These are phyloP conservation scores for Dendrolimus kikuchii DNA, from an alignment of 1,140 invertebrate genomes.

Conservation along the genomic window DNA sequence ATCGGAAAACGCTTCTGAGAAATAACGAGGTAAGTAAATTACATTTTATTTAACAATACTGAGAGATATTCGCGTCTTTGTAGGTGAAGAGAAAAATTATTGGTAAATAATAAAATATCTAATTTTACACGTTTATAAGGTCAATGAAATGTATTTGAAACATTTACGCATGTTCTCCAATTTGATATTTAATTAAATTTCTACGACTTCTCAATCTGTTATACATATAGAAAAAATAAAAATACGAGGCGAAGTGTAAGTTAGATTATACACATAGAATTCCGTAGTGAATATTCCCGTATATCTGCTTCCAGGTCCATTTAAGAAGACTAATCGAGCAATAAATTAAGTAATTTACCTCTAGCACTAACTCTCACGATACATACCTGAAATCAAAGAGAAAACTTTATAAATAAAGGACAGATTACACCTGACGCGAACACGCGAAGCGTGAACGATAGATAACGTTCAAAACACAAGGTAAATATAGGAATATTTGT, in stretches of 20 bases:
- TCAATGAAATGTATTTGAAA: too few relatives aligned
- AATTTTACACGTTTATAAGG: too few relatives aligned
- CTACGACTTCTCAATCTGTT: neutral
- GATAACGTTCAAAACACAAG: slow-evolving; percentile 57
- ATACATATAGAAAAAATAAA: neutral
- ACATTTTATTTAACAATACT: slow-evolving; percentile 16
- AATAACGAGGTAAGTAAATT: slow-evolving; percentile 22
- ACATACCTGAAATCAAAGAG: slow-evolving; percentile 55
- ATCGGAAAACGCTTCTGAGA: slow-evolving; percentile 17
- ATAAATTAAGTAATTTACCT: slow-evolving; percentile 4
- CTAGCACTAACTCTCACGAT: slow-evolving; percentile 32
- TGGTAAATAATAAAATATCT: neutral
- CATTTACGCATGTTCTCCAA: neutral
- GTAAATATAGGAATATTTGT: slow-evolving; percentile 56
- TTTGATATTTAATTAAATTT: neutral
- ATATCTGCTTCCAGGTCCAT: neutral
- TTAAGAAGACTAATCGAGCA: neutral
- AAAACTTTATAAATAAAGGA: slow-evolving; percentile 51
- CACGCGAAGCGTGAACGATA: slow-evolving; percentile 51
- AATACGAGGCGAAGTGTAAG: too few relatives aligned
- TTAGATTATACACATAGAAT: too few relatives aligned
- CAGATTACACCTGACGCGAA: slow-evolving; percentile 37
- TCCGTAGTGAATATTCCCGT: too few relatives aligned
- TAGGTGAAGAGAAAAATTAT: neutral
- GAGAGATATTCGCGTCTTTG: neutral